Percentiles rank a stretch among this genome's conserved stretches.
phyloP scores from a whole-genome alignment of 2,888 invertebrate species.

The Drosophila nigricruria region DNA sequence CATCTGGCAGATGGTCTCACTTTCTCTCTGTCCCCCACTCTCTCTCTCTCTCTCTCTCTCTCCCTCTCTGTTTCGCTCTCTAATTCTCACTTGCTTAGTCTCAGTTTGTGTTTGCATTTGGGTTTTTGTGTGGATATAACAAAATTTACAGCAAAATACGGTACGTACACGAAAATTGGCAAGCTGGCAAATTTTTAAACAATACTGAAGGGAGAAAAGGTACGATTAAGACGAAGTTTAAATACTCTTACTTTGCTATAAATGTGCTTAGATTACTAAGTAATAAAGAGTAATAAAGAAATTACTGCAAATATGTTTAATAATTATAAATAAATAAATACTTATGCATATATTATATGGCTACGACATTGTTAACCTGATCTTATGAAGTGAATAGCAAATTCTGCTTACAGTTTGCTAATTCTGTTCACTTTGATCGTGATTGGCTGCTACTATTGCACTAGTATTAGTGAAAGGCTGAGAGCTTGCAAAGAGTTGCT shows the following conservation, averaged over 20 bases:
- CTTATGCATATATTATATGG: too few relatives aligned
- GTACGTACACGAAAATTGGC: conserved; percentile 48
- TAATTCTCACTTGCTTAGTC: background rate
- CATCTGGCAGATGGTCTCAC: conserved; percentile 1
- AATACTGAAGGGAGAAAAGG: conserved; percentile 15
- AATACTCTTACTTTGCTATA: conserved; percentile 22
- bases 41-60: background rate
- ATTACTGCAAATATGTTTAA: too few relatives aligned
- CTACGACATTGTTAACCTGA: too few relatives aligned
- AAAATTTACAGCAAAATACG: conserved; percentile 48
- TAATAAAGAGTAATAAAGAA: too few relatives aligned
- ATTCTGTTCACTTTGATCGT: background rate
- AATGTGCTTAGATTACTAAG: too few relatives aligned
- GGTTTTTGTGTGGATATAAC: conserved; percentile 34
- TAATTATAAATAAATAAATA: too few relatives aligned
- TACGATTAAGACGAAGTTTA: background rate
- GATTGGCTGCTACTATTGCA: background rate
- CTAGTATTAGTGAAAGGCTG: background rate
- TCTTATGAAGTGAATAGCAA: background rate
- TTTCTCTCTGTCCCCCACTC: too few relatives aligned
- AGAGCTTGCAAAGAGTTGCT: background rate
- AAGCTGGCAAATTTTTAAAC: conserved; percentile 66
- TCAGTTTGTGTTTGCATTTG: conserved; percentile 38
- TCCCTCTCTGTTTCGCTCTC: background rate
- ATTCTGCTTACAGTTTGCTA: background rate